Base-by-base conservation (phyloP, 2,888 invertebrate genomes). In the Unio delphinus region DNA sequence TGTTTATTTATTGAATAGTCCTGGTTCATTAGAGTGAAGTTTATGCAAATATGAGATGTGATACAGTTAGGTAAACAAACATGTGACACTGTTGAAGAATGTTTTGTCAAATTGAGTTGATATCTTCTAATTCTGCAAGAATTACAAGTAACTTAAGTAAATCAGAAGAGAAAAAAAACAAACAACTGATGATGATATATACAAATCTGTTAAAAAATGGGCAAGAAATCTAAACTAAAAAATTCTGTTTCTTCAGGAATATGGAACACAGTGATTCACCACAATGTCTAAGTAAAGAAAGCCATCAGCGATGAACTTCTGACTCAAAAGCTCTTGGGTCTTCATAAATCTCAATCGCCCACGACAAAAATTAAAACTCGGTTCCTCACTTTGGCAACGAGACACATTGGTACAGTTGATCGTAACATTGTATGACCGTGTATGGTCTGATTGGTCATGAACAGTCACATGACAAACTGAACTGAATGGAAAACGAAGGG, bases 401-500 rank as follows among this genome's bases (percentile, higher is more conserved):
- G 69, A 73, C 7, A 76, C 66, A 26, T 69, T 69, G 11, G 67
- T 61, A 69, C 75, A 76, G 55, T 65, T 59, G 7, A 73, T 65
- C 20, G 56, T 60, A 15, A 55, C 65, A 26, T 34, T 56, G 28
- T 65, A 65, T 57, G 55, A 58, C 28, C 11, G 17, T 58, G 65
- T 55, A 18, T 69, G 45, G n/a, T 8, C 26, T 3, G 18, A 20
- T 55, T 63, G 34, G 28, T 56, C 64, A 30, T 68, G 62, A 58
- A 71, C 71, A 15, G 34, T 64, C 17, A 65, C 67, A 45, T 67
- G 34, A 55, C 70, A 73, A 3, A 20, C 54, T 17, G 73, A 67
- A 58, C 75, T 76, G 64, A 83, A 75, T 17, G 85, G 85, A 57
- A 83, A 85, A 6, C 70, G 65, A 8, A 85, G 65, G 3, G 80